Conservation (phyloP, 2,888 invertebrate genomes). For the Eupsilia transversa region DNA sequence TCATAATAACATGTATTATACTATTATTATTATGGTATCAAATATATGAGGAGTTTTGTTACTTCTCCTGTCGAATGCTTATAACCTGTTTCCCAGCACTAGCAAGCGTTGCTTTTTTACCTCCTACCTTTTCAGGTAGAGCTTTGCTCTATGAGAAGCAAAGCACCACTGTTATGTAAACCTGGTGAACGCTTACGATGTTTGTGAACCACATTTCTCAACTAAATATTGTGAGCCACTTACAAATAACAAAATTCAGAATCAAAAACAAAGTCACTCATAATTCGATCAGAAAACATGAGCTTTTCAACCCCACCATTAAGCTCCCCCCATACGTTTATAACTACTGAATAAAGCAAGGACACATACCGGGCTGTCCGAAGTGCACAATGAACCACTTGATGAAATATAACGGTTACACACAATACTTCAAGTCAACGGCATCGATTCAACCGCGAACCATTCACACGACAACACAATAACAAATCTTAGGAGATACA, state of each 20-base stretch:
- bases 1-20: background rate
- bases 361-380: conserved; percentile 82
- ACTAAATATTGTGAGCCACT: conserved; percentile 10
- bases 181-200: conserved; percentile 22
- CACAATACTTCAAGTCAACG: conserved; percentile 79
- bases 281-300: background rate
- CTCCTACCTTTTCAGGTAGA: conserved; percentile 29
- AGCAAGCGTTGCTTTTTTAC: conserved; percentile 32
- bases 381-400: conserved; percentile 80
- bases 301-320: conserved; percentile 11
- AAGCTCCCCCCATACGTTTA: conserved; percentile 44
- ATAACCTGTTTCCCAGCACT: conserved; percentile 36
- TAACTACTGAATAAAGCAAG: conserved; percentile 73
- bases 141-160: conserved; percentile 38
- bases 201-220: conserved; percentile 14
- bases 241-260: background rate
- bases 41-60: background rate
- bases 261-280: background rate
- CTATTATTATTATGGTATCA: background rate
- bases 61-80: background rate
- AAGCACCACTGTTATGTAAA: conserved; percentile 49
- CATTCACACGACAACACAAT: conserved; percentile 80
- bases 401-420: conserved; percentile 83
- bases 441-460: conserved; percentile 74
- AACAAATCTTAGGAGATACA: conserved; percentile 68